Conservation (phyloP, 2,888 invertebrate genomes). For the Limnephilus auricula region DNA sequence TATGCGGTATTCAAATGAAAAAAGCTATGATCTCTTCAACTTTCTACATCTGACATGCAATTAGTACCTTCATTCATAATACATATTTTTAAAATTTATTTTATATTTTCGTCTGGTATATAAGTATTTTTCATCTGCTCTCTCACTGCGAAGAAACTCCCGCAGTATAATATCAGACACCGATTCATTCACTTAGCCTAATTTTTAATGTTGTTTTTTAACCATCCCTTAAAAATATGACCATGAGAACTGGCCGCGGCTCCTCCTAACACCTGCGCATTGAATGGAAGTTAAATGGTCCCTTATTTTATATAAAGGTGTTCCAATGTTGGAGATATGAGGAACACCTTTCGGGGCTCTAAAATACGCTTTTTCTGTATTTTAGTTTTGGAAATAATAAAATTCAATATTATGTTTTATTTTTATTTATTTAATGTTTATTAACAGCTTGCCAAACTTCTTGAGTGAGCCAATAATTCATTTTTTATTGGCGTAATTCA, state of each 20-base stretch:
- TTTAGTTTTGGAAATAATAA: not conserved
- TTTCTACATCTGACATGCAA: no score
- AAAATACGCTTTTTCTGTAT: not conserved
- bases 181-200: constrained; percentile 25
- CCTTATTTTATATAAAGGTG: constrained; percentile 45
- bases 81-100: no score
- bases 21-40: no score
- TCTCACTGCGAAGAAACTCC: not conserved
- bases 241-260: constrained; percentile 57
- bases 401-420: not conserved
- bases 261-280: constrained; percentile 58
- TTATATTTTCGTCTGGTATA: no score
- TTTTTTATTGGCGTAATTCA: no score
- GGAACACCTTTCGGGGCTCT: constrained; percentile 24
- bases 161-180: not conserved
- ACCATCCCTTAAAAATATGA: constrained; percentile 40
- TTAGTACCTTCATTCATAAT: no score
- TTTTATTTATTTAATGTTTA: not conserved
- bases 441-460: no score
- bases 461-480: no score
- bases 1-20: no score
- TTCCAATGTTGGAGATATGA: constrained; percentile 25
- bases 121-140: not conserved
- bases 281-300: constrained; percentile 4
- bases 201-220: not conserved